These are phyloP conservation scores for Nannoperca australis DNA, from an alignment of 2,797 vertebrate genomes.

Conservation along the genomic window DNA sequence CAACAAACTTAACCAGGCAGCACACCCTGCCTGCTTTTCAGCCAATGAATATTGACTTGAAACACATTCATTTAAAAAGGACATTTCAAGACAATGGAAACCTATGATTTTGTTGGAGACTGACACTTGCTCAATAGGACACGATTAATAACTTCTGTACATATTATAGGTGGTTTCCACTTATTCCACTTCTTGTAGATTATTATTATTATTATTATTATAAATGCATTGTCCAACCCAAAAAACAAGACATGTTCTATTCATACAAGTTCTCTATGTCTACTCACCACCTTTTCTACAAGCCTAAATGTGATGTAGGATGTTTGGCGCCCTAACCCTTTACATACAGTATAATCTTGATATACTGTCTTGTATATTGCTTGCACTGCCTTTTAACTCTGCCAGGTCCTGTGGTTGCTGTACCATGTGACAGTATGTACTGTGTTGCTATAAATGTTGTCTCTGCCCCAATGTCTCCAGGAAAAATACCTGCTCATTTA, in stretches of 20 bases:
- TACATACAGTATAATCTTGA: background rate
- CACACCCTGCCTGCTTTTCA: constrained; percentile 10
- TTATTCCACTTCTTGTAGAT: background rate
- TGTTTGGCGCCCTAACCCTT: background rate
- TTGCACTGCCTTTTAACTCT: background rate
- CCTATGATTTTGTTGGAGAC: constrained; percentile 12
- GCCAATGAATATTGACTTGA: constrained; percentile 32
- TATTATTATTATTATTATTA: too few relatives aligned
- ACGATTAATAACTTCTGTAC: background rate
- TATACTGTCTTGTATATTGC: background rate
- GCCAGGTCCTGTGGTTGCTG: background rate
- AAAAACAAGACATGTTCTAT: too few relatives aligned
- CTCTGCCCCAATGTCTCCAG: constrained; percentile 24
- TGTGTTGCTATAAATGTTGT: constrained; percentile 10
- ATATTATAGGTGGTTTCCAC: background rate
- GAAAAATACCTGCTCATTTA: constrained; percentile 39
- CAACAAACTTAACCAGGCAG: constrained; percentile 33
- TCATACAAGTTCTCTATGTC: background rate
- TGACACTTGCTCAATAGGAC: constrained; percentile 1
- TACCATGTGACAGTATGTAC: constrained; percentile 20
- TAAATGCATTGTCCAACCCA: too few relatives aligned
- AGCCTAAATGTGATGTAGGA: background rate
- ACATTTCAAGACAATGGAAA: constrained; percentile 9
- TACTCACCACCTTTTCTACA: background rate
- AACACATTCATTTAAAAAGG: constrained; percentile 13